Evolutionary conservation across 2,888 invertebrate species (phyloP).

Genomic region (Drosophila basisetae): DNA sequence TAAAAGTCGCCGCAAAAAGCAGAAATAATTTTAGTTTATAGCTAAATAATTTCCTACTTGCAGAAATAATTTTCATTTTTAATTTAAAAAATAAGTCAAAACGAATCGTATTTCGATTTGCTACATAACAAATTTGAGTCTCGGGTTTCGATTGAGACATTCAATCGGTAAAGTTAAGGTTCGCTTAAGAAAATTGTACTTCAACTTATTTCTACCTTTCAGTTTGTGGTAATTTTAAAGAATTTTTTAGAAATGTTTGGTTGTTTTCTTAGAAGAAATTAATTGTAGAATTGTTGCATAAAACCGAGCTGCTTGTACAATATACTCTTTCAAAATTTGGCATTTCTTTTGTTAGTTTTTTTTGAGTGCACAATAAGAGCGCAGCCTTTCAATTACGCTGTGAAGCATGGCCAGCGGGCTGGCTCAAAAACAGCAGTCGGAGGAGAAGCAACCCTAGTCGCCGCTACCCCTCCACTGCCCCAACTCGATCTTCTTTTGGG

Average conservation of each 20-base stretch:
- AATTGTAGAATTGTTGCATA: neutral
- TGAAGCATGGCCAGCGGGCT: constrained; percentile 72
- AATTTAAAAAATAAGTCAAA: neutral
- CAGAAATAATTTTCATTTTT: neutral
- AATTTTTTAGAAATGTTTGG: neutral
- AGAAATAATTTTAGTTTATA: neutral
- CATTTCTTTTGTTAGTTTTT: neutral
- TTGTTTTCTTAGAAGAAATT: neutral
- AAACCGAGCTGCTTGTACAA: neutral
- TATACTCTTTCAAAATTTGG: neutral
- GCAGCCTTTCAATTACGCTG: constrained; percentile 72
- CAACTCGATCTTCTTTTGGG: constrained; percentile 16
- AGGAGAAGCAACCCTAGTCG: constrained; percentile 1
- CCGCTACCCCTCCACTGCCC: neutral
- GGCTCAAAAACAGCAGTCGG: constrained; percentile 14
- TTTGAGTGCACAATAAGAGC: constrained; percentile 5
- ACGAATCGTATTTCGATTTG: neutral
- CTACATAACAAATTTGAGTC: neutral
- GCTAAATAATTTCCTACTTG: neutral
- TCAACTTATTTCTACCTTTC: neutral
- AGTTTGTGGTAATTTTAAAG: neutral
- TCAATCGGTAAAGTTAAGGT: neutral
- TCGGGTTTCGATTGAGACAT: neutral
- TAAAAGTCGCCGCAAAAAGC: neutral
- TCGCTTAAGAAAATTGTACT: neutral